These are phyloP conservation scores for Drosophila kambysellisi DNA, from an alignment of 2,888 invertebrate genomes.

Conservation along the genomic window DNA sequence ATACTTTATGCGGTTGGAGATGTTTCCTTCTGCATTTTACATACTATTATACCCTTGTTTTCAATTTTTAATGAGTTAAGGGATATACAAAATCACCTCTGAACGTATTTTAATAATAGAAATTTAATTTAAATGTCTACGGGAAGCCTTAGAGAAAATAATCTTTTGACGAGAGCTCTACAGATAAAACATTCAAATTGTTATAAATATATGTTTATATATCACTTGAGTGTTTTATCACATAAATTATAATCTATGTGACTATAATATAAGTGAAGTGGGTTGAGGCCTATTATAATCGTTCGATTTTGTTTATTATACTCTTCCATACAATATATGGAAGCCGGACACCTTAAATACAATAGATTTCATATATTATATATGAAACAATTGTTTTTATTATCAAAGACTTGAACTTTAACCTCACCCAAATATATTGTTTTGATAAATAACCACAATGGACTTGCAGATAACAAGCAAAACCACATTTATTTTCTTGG, in stretches of 20 bases:
- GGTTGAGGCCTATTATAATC: background rate
- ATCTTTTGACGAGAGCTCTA: too few relatives aligned
- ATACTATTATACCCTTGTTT: too few relatives aligned
- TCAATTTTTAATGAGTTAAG: too few relatives aligned
- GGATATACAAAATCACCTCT: too few relatives aligned
- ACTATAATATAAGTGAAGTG: background rate
- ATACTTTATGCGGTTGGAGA: too few relatives aligned
- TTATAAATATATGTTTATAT: background rate
- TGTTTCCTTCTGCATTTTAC: too few relatives aligned
- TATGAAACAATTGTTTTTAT: background rate
- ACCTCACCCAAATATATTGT: background rate
- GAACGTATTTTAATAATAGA: too few relatives aligned
- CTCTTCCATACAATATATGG: background rate
- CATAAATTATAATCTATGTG: background rate
- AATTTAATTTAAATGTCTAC: too few relatives aligned
- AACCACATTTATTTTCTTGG: constrained; percentile 8
- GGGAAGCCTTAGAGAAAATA: too few relatives aligned
- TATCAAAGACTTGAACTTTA: background rate
- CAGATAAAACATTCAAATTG: too few relatives aligned
- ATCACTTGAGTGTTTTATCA: background rate
- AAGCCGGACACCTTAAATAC: background rate
- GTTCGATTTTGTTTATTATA: background rate
- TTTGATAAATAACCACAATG: constrained; percentile 12
- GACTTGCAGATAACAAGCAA: constrained; percentile 3
- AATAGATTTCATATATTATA: background rate